Percentiles rank a stretch among this genome's conserved stretches.
Conservation (phyloP, 2,797 vertebrate species). For the Lemur catta region DNA sequence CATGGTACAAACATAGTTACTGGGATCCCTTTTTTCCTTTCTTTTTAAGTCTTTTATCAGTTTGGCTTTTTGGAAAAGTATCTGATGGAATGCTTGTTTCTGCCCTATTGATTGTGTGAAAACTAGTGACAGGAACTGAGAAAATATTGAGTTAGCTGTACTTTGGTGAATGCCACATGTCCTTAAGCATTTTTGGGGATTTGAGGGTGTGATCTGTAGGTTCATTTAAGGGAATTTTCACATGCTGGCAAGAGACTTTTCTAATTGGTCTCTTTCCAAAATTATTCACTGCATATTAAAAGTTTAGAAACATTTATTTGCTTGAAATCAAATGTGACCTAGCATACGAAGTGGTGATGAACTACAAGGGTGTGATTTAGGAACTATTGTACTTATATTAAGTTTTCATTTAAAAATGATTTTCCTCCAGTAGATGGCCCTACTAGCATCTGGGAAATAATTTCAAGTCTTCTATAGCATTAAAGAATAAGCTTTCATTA, state of each 20-base stretch:
- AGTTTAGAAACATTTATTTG: neutral
- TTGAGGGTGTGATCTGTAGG: neutral
- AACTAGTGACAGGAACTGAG: neutral
- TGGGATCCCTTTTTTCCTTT: neutral
- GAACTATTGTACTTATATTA: neutral
- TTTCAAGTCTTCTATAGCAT: neutral
- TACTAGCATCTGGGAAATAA: neutral
- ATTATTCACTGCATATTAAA: neutral
- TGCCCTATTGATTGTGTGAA: neutral
- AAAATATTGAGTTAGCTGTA: fast-evolving
- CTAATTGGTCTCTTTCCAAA: neutral
- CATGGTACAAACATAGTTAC: slow-evolving; percentile 78
- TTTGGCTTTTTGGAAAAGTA: neutral
- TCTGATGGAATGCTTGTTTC: neutral
- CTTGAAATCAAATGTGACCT: neutral
- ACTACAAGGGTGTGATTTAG: neutral
- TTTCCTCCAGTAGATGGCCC: neutral
- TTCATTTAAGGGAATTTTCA: neutral
- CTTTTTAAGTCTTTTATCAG: neutral
- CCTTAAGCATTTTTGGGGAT: neutral
- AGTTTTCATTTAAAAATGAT: neutral
- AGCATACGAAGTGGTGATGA: neutral
- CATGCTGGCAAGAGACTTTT: neutral
- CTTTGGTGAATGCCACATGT: neutral
- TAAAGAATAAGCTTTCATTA: neutral